Conservation (phyloP, 2,113 vertebrate species). For the Oenanthe oenanthe region DNA sequence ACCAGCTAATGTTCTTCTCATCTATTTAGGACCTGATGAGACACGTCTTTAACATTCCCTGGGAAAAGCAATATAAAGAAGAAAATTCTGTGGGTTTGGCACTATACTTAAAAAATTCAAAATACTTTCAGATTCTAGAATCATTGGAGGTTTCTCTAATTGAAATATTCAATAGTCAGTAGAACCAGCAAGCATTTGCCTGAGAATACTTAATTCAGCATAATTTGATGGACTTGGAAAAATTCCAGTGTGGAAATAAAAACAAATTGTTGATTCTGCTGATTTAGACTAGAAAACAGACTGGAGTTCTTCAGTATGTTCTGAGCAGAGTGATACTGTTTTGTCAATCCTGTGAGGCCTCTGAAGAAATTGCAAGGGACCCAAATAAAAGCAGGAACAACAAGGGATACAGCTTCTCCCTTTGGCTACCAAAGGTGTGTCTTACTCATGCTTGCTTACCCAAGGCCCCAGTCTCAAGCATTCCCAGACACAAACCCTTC, state of each 20-base stretch:
- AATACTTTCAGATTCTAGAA: neutral
- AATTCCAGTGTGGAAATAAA: neutral
- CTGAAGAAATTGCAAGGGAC: neutral
- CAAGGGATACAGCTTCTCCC: neutral
- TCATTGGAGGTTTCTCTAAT: neutral
- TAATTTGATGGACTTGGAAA: neutral
- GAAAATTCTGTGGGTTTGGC: neutral
- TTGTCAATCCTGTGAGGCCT: neutral
- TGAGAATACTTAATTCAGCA: neutral
- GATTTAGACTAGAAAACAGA: neutral
- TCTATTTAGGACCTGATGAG: neutral
- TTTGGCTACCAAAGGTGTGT: neutral
- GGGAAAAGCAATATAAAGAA: neutral
- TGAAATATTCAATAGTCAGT: constrained; percentile 15
- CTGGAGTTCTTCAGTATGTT: neutral
- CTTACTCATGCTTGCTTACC: neutral
- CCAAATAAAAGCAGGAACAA: neutral
- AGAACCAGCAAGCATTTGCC: neutral
- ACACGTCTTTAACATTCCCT: neutral
- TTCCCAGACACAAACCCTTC: neutral
- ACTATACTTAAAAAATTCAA: neutral
- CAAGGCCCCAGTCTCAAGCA: neutral
- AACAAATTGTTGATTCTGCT: neutral
- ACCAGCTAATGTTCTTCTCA: neutral
- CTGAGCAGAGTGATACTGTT: neutral